Evolutionary conservation across 2,113 vertebrate genomes (phyloP).

Genomic region (Spermophilus dauricus): DNA sequence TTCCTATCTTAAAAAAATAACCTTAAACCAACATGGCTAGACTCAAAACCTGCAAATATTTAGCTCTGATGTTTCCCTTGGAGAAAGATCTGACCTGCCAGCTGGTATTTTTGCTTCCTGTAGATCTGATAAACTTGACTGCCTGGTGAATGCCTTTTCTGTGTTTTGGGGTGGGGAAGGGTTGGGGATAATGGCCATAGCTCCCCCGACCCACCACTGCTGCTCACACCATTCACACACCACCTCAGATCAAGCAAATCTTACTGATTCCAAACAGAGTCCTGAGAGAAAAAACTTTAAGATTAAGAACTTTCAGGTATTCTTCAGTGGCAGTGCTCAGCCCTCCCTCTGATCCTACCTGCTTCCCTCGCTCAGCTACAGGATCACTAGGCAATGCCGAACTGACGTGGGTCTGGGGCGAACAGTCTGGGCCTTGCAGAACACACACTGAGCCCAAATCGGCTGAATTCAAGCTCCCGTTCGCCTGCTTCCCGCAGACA

Average conservation of each 20-base stretch:
- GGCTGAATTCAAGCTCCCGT: too few relatives aligned
- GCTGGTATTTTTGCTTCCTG: neutral
- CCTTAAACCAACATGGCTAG: neutral
- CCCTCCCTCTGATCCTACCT: too few relatives aligned
- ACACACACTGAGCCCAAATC: too few relatives aligned
- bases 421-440: too few relatives aligned
- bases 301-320: neutral
- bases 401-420: too few relatives aligned
- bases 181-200: too few relatives aligned
- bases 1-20: neutral
- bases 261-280: neutral
- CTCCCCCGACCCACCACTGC: rapidly evolving
- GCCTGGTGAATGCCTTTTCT: neutral
- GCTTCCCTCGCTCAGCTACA: too few relatives aligned
- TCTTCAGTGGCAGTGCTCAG: too few relatives aligned
- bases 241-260: neutral
- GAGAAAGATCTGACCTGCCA: neutral
- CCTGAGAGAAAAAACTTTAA: neutral
- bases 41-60: neutral
- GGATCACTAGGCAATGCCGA: too few relatives aligned
- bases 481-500: too few relatives aligned
- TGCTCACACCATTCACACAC: neutral
- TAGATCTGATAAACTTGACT: neutral
- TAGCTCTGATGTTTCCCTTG: neutral
- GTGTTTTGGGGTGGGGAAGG: neutral